These are phyloP conservation scores for Harpegnathos saltator DNA, from an alignment of 1,140 invertebrate species.

Conservation along the genomic window DNA sequence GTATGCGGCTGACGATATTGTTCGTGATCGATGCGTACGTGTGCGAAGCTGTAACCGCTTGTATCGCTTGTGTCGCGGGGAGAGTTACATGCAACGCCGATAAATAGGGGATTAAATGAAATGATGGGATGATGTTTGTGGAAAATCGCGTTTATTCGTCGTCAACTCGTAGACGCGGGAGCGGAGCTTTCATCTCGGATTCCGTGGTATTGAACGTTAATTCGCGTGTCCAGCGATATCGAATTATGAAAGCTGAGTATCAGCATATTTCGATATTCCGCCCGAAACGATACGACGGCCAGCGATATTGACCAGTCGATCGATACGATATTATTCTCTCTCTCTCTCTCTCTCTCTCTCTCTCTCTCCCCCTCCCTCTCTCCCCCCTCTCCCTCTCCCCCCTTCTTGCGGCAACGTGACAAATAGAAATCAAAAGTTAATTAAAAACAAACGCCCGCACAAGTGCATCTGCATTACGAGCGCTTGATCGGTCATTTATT, in stretches of 20 bases:
- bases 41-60: too few relatives aligned
- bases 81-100: background rate
- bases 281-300: background rate
- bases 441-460: too few relatives aligned
- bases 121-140: background rate
- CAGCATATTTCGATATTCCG: background rate
- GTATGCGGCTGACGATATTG: too few relatives aligned
- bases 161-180: background rate
- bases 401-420: too few relatives aligned
- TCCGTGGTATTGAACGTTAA: background rate
- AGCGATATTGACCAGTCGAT: too few relatives aligned
- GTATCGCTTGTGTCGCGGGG: too few relatives aligned
- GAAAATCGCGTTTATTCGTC: background rate
- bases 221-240: background rate
- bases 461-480: background rate
- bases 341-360: too few relatives aligned
- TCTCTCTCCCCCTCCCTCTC: too few relatives aligned
- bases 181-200: background rate
- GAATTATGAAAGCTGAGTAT: background rate
- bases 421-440: too few relatives aligned
- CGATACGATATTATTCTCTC: too few relatives aligned
- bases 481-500: background rate
- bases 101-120: background rate
- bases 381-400: too few relatives aligned
- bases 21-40: too few relatives aligned